Conservation (phyloP, 2,797 vertebrate genomes). For the Onychomys torridus region DNA sequence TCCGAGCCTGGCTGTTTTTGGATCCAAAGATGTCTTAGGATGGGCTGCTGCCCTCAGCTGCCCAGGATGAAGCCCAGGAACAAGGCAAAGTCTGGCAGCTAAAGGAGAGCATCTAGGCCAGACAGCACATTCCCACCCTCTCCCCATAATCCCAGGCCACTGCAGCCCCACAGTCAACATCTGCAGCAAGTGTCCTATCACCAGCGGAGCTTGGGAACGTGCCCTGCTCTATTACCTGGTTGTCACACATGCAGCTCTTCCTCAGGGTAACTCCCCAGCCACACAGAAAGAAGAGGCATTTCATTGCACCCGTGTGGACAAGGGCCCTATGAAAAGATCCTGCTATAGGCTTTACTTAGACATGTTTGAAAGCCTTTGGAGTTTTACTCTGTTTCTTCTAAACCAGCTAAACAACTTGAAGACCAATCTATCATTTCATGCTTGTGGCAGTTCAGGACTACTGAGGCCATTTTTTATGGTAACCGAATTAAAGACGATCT, state of each 20-base stretch:
- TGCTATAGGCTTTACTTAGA: neutral
- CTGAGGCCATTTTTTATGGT: neutral
- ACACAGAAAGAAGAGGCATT: neutral
- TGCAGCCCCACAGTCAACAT: neutral
- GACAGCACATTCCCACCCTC: neutral
- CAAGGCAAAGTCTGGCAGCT: neutral
- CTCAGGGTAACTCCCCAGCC: neutral
- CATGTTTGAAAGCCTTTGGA: neutral
- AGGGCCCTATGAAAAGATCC: neutral
- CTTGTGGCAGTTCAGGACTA: neutral
- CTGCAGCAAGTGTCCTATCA: neutral
- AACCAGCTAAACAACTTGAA: slow-evolving; percentile 31
- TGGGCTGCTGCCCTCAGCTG: slow-evolving; percentile 14
- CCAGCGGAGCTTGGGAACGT: neutral
- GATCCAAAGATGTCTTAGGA: slow-evolving; percentile 32
- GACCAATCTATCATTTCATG: neutral
- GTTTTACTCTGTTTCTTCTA: slow-evolving; percentile 46
- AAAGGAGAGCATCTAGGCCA: neutral
- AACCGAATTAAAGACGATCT: neutral
- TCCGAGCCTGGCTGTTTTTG: slow-evolving; percentile 46
- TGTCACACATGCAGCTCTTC: neutral
- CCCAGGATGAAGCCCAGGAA: slow-evolving; percentile 14
- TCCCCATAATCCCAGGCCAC: neutral
- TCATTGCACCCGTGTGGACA: neutral
- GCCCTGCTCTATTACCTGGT: slow-evolving; percentile 1